phyloP scores from a whole-genome alignment of 2,888 invertebrate species.

The Megamerina dolium region DNA sequence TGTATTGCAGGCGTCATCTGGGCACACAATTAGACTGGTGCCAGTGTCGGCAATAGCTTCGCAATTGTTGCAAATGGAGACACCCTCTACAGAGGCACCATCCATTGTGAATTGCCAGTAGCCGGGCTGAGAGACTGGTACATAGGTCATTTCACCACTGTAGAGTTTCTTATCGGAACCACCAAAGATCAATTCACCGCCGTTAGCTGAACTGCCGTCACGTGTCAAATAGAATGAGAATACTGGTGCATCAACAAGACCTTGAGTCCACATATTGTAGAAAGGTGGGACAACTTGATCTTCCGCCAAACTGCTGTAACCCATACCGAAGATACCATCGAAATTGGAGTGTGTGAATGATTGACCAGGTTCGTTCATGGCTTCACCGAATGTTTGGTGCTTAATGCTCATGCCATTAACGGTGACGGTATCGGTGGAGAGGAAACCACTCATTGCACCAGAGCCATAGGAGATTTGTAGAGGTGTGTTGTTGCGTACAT shows the following conservation, averaged over 20 bases:
- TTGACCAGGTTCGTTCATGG: conserved; percentile 81
- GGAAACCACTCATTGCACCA: conserved; percentile 89
- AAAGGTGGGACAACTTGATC: conserved; percentile 86
- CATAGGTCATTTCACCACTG: conserved; percentile 57
- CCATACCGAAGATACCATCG: conserved; percentile 95
- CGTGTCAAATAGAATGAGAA: conserved; percentile 89
- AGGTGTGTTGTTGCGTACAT: conserved; percentile 76
- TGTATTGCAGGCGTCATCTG: conserved; percentile 39
- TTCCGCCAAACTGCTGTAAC: conserved; percentile 76
- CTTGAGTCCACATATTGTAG: conserved; percentile 81
- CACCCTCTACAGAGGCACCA: conserved; percentile 52
- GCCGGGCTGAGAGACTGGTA: conserved; percentile 71
- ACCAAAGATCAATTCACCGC: conserved; percentile 84
- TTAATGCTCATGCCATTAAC: conserved; percentile 62
- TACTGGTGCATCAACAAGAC: conserved; percentile 60
- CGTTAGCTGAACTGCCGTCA: conserved; percentile 62
- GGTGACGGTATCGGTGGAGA: conserved; percentile 80
- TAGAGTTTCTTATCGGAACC: conserved; percentile 87
- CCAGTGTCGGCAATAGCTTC: conserved; percentile 93
- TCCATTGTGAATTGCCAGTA: conserved; percentile 98
- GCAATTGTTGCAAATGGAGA: conserved; percentile 65
- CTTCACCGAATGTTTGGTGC: conserved; percentile 90
- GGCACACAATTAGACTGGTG: conserved; percentile 90
- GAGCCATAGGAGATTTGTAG: conserved; percentile 94
- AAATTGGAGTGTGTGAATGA: conserved; percentile 95